phyloP scores from a whole-genome alignment of 2,113 vertebrate genomes.

The Bettongia penicillata region DNA sequence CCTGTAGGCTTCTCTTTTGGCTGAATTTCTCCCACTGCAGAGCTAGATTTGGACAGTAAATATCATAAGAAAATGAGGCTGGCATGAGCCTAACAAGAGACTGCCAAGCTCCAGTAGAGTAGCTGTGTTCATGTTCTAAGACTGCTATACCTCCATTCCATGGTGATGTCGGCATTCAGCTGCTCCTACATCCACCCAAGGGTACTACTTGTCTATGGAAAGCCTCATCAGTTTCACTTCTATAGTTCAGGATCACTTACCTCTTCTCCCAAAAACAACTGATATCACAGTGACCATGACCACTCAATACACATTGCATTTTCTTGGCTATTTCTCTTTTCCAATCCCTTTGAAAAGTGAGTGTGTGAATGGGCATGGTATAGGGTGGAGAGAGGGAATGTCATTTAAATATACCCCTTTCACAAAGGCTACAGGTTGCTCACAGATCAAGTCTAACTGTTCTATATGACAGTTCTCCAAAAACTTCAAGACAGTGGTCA shows the following conservation, averaged over 20 bases:
- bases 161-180: neutral
- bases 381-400: too few relatives aligned
- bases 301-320: too few relatives aligned
- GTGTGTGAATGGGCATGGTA: too few relatives aligned
- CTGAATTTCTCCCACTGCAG: neutral
- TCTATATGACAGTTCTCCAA: too few relatives aligned
- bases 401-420: too few relatives aligned
- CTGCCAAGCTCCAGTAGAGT: neutral
- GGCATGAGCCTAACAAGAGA: neutral
- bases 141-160: neutral
- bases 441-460: too few relatives aligned
- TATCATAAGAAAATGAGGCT: neutral
- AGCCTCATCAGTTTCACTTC: neutral
- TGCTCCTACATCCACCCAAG: neutral
- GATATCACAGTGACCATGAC: neutral
- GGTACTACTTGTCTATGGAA: neutral
- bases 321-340: too few relatives aligned
- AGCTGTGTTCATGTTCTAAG: neutral
- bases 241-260: neutral
- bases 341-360: too few relatives aligned
- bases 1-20: conserved; percentile 7
- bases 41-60: neutral
- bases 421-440: too few relatives aligned
- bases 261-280: neutral
- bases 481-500: too few relatives aligned